Percentiles rank a stretch among this genome's conserved stretches.
These are phyloP conservation scores for Drosophila lutescens DNA, from an alignment of 2,888 invertebrate species.

Conservation along the genomic window DNA sequence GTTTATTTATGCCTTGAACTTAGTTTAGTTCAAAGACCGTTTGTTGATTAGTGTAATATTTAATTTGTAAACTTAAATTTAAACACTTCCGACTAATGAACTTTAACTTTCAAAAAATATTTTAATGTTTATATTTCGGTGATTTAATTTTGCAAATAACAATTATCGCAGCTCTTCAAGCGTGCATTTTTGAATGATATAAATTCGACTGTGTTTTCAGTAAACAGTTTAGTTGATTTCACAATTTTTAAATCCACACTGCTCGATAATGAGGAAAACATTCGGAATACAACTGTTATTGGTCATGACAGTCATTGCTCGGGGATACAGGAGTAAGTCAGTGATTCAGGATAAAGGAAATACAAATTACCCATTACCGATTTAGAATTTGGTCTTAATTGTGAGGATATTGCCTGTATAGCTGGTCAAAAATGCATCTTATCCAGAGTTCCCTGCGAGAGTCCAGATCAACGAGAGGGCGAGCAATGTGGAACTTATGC, in stretches of 20 bases:
- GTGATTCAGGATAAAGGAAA: neutral
- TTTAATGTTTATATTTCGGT: conserved; percentile 1
- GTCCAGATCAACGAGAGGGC: conserved; percentile 40
- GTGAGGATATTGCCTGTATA: conserved; percentile 51
- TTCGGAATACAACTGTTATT: conserved; percentile 9
- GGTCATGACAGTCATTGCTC: neutral
- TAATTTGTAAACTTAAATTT: neutral
- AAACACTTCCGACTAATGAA: too few species aligned
- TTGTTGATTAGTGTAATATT: neutral
- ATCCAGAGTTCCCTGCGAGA: conserved; percentile 39
- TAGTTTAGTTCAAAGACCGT: conserved; percentile 1
- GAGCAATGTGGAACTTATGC: conserved; percentile 56
- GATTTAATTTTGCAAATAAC: conserved; percentile 20
- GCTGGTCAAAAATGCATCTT: conserved; percentile 45
- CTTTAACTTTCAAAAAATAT: too few species aligned
- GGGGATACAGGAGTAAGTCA: conserved; percentile 50
- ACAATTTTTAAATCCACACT: neutral
- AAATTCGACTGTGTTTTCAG: neutral
- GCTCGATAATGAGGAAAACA: conserved; percentile 4
- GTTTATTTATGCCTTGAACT: conserved; percentile 17
- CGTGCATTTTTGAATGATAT: conserved; percentile 29
- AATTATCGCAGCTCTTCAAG: conserved; percentile 42
- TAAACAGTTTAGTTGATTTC: conserved; percentile 10
- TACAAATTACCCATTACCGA: neutral
- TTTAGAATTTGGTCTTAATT: conserved; percentile 53